Evolutionary conservation across 35 echinoderm and acorn worm genomes (phyloP).

Genomic region (Diadema setosum): DNA sequence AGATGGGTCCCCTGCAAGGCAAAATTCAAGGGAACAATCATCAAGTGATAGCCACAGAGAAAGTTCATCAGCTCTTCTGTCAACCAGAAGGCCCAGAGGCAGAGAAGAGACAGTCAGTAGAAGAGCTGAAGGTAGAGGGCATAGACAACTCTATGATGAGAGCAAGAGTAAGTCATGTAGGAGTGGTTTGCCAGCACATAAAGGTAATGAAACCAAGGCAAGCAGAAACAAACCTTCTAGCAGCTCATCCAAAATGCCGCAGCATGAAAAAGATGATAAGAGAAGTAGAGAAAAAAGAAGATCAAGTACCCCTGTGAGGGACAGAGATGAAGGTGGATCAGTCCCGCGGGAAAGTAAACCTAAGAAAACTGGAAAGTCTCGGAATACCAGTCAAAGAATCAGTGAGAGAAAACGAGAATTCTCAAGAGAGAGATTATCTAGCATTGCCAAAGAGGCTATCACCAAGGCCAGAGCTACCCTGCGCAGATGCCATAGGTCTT

Average conservation of each 20-base stretch:
- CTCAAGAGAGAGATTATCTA: not conserved
- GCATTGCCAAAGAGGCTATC: not conserved
- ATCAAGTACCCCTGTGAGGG: not conserved
- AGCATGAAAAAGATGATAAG: too few relatives aligned
- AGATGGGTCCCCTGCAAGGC: not conserved
- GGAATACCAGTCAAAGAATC: not conserved
- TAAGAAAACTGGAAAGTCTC: not conserved
- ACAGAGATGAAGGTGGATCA: too few relatives aligned
- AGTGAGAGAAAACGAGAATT: not conserved
- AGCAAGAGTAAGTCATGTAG: too few relatives aligned
- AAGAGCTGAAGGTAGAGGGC: too few relatives aligned
- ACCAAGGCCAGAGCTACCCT: not conserved
- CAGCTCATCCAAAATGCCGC: too few relatives aligned
- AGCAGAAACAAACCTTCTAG: too few relatives aligned
- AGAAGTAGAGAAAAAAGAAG: not conserved
- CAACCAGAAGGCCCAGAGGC: too few relatives aligned
- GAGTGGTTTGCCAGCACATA: too few relatives aligned
- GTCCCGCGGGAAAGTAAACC: not conserved
- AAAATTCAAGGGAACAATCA: not conserved
- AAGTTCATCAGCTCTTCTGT: too few relatives aligned
- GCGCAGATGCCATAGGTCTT: not conserved
- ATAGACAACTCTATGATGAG: too few relatives aligned
- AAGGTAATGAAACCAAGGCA: too few relatives aligned
- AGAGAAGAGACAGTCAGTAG: too few relatives aligned
- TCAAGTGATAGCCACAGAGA: not conserved